Base-by-base conservation (phyloP, 2,888 invertebrate species). In the Incurvaria masculella region DNA sequence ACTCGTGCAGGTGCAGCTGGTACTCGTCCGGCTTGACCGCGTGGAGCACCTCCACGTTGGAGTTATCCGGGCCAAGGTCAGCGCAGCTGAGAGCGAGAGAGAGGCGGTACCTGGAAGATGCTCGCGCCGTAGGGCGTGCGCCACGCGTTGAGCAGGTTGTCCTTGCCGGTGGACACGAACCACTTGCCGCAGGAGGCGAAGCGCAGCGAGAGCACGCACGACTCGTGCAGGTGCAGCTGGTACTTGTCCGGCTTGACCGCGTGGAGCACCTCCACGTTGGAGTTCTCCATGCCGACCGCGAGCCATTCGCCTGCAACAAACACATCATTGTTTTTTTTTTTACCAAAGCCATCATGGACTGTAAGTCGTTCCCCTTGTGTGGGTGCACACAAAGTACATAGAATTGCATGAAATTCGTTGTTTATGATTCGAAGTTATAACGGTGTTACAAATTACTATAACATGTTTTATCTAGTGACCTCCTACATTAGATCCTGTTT, bases 101-200 rank as follows among this genome's bases (percentile, higher is more conserved):
- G n/a, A n/a, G n/a, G n/a, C n/a, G n/a, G n/a, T 65, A 95, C 96
- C 89, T 97, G 96, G 84, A 98, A 97, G 82, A 98, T 94, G 63
- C 94, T 94, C 57, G 97, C 96, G 55, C 97, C 97, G 66, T 97
- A 97, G 1, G 98, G 98, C 62, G 97, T 96, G 63, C 97, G 84
- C 97, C 97, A 98, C 38, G 95, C 95, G 72, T 98, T 97, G 48
- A 98, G 83, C 65, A 96, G 81, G 76, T 97, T 97, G 72, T 99
- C 98, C 79, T 97, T 97, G 56, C 97, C 97, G n/a, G 97, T 97
- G 55, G 94, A 95, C 56, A 97, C 94, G 76, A 99, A 99, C 97
- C 97, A 99, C 75, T 97, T 97, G 61, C 97, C 97, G 66, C 91
- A 89, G 46, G 92, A 88, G 44, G 98, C 97, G 76, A 97, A 98